Base-by-base conservation (phyloP, 2,888 invertebrate genomes). In the Belgica antarctica region DNA sequence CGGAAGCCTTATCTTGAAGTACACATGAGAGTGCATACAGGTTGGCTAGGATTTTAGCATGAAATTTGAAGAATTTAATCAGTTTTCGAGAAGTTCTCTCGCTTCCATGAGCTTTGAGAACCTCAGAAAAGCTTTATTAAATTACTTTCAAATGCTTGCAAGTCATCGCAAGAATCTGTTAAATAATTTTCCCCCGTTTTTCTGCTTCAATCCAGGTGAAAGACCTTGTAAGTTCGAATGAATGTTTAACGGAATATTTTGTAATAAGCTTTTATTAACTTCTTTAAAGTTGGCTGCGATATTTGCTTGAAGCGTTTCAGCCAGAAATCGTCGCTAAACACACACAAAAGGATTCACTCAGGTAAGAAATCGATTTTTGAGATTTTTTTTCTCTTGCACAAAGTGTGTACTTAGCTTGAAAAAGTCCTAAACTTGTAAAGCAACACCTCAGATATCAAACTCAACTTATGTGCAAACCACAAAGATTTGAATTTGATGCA, bases 1-100 rank as follows among this genome's bases (percentile, higher is more conserved):
- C 86, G 90, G 74, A 90, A 90, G 81, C 89, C 89, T 62, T 90
- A 90, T 78, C 80, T 90, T 73, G 89, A 89, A 80, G 89, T 90
- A 62, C 90, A 90, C 77, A 87, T 89, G 87, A 84, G 90, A 77
- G 89, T 89, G 72, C 90, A 90, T 81, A 90, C 89, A 17, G 89
- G 88, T 71, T 89, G 89, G 77, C 62, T 46, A 46, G 17, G 46
- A 7, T 12, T 15, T 46, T 46, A 31, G 12, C 17, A 7, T 3
- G 12, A 46, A 46, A 46, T 46, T 15, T 46, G 15, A 46, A 7
- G 12, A 81, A 86, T 62, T 89, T 89, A 1, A 89, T 88, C 78
- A 86, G 89, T 78, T 89, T 89, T 78, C 87, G n/a, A n/a, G n/a
- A n/a, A n/a, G n/a, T n/a, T n/a, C n/a, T n/a, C n/a, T n/a, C n/a